These are phyloP conservation scores for Chorisops tibialis DNA, from an alignment of 2,888 invertebrate genomes.

Conservation along the genomic window DNA sequence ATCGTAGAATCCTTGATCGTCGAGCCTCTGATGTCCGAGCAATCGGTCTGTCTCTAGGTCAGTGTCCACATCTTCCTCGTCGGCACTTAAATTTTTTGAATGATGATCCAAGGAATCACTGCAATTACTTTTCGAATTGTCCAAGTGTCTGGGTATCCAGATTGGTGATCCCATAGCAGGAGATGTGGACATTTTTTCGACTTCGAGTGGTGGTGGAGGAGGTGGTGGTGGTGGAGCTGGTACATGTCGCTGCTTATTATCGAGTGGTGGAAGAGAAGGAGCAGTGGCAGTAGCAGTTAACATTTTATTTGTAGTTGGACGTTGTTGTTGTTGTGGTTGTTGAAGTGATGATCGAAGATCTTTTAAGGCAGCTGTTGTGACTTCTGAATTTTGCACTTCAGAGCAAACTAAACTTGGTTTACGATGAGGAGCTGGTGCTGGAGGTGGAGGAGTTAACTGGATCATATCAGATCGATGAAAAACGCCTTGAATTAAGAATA, in stretches of 20 bases:
- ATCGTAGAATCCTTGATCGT: constrained; percentile 88
- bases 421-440: constrained; percentile 72
- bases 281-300: background rate
- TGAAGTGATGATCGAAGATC: constrained; percentile 71
- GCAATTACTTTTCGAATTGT: constrained; percentile 35
- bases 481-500: constrained; percentile 40
- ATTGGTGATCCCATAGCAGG: constrained; percentile 60
- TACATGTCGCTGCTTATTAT: background rate
- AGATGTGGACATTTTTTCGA: constrained; percentile 53
- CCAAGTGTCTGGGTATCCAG: constrained; percentile 65
- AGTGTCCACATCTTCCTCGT: constrained; percentile 86
- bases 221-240: constrained; percentile 34
- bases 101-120: constrained; percentile 60
- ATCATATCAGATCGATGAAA: constrained; percentile 50
- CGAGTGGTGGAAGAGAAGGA: background rate
- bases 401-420: constrained; percentile 48
- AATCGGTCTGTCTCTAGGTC: constrained; percentile 96
- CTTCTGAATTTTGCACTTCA: constrained; percentile 31
- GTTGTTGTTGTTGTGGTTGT: background rate
- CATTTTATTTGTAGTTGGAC: constrained; percentile 8
- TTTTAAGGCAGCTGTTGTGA: constrained; percentile 60
- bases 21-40: constrained; percentile 90
- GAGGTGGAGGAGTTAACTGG: constrained; percentile 67
- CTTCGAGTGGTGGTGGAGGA: constrained; percentile 46
- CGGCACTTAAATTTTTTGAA: constrained; percentile 64